Evolutionary conservation across 2,888 invertebrate genomes (phyloP).

Genomic region (Hedychridium roseum): DNA sequence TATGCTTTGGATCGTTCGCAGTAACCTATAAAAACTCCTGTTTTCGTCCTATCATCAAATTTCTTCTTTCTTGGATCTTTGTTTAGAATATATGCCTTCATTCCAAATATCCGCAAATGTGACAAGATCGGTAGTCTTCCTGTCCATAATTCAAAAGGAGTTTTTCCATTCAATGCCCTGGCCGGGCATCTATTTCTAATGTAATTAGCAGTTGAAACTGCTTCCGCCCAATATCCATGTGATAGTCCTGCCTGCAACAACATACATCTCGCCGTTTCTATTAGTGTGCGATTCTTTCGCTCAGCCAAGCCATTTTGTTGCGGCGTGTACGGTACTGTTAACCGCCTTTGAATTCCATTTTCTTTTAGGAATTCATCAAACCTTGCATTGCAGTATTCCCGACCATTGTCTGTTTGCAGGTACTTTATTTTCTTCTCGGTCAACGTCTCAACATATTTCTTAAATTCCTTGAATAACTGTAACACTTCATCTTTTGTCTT

Average conservation of each 20-base stretch:
- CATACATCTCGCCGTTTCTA: constrained; percentile 21
- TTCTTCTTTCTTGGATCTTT: constrained; percentile 13
- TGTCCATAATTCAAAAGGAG: constrained; percentile 19
- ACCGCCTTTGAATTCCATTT: constrained; percentile 33
- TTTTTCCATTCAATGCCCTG: constrained; percentile 6
- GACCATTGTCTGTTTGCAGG: constrained; percentile 5
- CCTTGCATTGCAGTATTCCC: not conserved
- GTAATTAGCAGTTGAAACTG: constrained; percentile 15
- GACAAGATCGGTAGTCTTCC: constrained; percentile 1
- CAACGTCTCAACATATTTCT: constrained; percentile 3
- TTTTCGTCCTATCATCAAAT: constrained; percentile 9
- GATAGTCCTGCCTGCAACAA: constrained; percentile 5
- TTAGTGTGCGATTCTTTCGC: constrained; percentile 24
- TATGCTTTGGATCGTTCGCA: constrained; percentile 14
- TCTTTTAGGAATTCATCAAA: not conserved
- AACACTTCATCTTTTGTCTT: not conserved
- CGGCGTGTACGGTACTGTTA: constrained; percentile 36
- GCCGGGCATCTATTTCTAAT: constrained; percentile 18
- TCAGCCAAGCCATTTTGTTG: constrained; percentile 47
- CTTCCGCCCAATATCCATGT: constrained; percentile 15
- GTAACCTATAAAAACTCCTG: constrained; percentile 17
- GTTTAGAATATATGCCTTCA: constrained; percentile 7
- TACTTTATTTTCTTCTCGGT: not conserved
- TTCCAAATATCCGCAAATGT: constrained; percentile 13
- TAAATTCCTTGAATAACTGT: constrained; percentile 1